Conservation (phyloP, 2,113 vertebrate genomes). For the Epinephelus moara region DNA sequence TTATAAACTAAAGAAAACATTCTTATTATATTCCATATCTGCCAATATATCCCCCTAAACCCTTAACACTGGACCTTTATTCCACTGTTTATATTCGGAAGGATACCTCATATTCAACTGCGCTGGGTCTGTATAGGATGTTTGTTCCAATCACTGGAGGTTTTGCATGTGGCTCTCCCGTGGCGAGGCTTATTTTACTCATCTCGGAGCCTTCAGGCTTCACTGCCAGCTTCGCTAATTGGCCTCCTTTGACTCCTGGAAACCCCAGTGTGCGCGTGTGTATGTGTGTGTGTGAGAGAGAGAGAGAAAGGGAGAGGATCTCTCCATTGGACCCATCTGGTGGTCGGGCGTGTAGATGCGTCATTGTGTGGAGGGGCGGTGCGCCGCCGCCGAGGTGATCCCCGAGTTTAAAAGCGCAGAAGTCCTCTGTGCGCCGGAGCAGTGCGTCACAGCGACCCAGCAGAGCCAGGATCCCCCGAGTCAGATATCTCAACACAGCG, state of each 20-base stretch:
- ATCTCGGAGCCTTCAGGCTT: conserved; percentile 12
- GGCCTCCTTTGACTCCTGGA: conserved; percentile 56
- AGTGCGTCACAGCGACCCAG: conserved; percentile 83
- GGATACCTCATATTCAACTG: not conserved
- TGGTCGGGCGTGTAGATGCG: conserved; percentile 57
- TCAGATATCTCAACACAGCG: conserved; percentile 1
- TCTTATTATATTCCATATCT: too few relatives aligned
- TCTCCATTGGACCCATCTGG: conserved; percentile 58
- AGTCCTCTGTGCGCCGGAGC: conserved; percentile 70
- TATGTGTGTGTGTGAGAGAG: not conserved
- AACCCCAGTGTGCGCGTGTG: conserved; percentile 23
- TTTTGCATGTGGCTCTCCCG: not conserved
- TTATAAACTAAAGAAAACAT: too few relatives aligned
- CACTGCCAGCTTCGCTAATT: conserved; percentile 46
- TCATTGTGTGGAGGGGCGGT: conserved; percentile 70
- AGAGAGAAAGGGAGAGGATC: conserved; percentile 67
- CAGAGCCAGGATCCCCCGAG: conserved; percentile 66
- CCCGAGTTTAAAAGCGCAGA: conserved; percentile 83
- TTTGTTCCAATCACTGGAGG: not conserved
- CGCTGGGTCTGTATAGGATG: not conserved
- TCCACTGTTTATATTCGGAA: conserved; percentile 8
- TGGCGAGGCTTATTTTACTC: not conserved
- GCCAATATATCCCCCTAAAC: too few relatives aligned
- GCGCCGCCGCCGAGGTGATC: conserved; percentile 77
- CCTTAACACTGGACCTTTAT: not conserved